Evolutionary conservation across 2,888 invertebrate species (phyloP), one percentile per base, ranked within the genome.

Genomic region (Omphaloscelis lunosa): DNA sequence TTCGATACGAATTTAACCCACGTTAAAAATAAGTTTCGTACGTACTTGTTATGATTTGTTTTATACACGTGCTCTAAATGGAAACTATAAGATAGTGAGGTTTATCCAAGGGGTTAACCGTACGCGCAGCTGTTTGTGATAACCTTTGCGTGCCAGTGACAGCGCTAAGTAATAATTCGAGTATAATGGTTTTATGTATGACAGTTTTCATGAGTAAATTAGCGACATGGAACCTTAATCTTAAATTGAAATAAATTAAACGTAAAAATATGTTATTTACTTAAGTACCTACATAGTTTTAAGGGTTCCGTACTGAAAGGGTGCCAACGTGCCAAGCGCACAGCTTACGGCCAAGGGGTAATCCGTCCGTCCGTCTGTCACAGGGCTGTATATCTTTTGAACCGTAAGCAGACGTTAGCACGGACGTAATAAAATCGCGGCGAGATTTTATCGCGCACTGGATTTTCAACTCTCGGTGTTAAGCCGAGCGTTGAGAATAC

Each of bases 111-210:
- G 20, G 66, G 45, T 62, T 27, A 29, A 67, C 15, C 23, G 15
- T 51, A 51, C 29, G 29, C 45, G 27, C 34, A 71, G 27, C 20
- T 48, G n/a, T 70, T 45, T n/a, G 34, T 15, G 45, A 73, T 73
- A 71, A 73, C 73, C 71, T 56, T 71, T 45, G 45, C 34, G 34
- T 48, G n/a, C 9, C 20, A n/a, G 29, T 53, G 23, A 29, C 51
- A 39, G 9, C n/a, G 51, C 1, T 41, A 4, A 45, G 65, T 65
- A 45, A 45, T 27, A 12, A 27, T 65, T 65, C 17, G 6, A 11
- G 4, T 48, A 12, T 7, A 12, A 48, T 29, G 20, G 23, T 41
- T 11, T 20, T 45, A 65, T n/a, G 62, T 39, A 56, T 23, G 34
- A 23, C 61, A 23, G 12, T 23, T 8, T 39, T 12, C 12, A 23